Conservation (phyloP, 2,888 invertebrate genomes). For the Drosophila emarginata region DNA sequence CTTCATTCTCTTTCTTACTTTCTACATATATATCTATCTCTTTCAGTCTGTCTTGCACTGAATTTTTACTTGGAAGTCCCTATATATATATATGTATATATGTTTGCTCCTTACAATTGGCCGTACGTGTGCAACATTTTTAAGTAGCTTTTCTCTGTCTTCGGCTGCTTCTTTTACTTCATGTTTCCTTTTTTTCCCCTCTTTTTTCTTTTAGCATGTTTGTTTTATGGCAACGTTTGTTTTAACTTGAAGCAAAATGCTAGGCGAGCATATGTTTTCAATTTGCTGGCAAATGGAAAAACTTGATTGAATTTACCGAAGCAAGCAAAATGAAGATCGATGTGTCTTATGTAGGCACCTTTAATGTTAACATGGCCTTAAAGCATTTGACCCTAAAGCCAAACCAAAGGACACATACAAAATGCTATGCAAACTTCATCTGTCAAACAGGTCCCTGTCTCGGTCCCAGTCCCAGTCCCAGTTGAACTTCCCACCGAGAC, state of each 20-base stretch:
- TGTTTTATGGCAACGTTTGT: conserved; percentile 64
- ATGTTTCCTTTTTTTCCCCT: background rate
- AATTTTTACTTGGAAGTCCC: conserved; percentile 28
- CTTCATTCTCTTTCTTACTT: conserved; percentile 19
- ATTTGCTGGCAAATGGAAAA: conserved; percentile 76
- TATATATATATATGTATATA: background rate
- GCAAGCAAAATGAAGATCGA: conserved; percentile 53
- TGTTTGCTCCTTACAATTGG: conserved; percentile 61
- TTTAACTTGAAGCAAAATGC: conserved; percentile 51
- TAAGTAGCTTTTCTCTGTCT: conserved; percentile 59
- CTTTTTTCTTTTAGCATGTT: conserved; percentile 38
- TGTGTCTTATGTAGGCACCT: conserved; percentile 16
- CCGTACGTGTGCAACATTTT: conserved; percentile 78
- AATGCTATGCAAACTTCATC: conserved; percentile 62
- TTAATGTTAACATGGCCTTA: conserved; percentile 34
- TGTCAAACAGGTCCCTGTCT: too few relatives aligned
- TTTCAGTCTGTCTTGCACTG: conserved; percentile 28
- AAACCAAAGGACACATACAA: background rate
- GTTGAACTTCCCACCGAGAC: conserved; percentile 54
- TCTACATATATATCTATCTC: background rate
- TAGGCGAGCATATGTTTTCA: conserved; percentile 69
- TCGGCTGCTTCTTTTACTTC: conserved; percentile 14
- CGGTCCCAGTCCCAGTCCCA: background rate
- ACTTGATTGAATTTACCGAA: conserved; percentile 68
- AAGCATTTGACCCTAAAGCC: conserved; percentile 10